Conservation (phyloP, 1,140 invertebrate species). For the Neodiprion virginianus region DNA sequence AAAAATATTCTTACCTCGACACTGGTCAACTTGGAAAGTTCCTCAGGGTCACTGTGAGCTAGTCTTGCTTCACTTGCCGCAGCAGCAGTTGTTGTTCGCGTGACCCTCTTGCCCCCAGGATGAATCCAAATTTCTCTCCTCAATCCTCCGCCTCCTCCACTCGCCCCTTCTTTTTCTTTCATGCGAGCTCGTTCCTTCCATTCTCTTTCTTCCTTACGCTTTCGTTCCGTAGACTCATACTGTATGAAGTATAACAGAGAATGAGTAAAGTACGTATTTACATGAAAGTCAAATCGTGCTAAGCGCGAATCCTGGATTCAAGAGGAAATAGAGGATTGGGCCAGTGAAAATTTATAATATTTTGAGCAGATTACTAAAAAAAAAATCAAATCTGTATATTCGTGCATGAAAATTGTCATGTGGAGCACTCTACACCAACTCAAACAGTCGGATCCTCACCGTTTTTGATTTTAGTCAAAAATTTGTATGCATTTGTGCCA, state of each 20-base stretch:
- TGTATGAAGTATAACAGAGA: slow-evolving; percentile 48
- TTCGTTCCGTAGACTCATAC: slow-evolving; percentile 82
- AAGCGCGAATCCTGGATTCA: neutral
- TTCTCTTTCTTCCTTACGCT: slow-evolving; percentile 71
- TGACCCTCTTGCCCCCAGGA: slow-evolving; percentile 72
- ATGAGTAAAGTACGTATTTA: slow-evolving; percentile 19
- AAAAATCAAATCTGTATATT: slow-evolving; percentile 22
- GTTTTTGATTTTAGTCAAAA: too few relatives aligned
- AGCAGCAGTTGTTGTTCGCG: slow-evolving; percentile 69
- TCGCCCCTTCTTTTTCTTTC: slow-evolving; percentile 65
- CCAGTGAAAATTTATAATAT: too few relatives aligned
- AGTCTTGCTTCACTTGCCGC: slow-evolving; percentile 57
- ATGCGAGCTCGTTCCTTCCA: slow-evolving; percentile 65
- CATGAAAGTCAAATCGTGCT: neutral
- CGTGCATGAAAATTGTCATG: neutral
- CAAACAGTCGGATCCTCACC: too few relatives aligned
- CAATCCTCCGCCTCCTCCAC: slow-evolving; percentile 55
- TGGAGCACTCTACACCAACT: too few relatives aligned
- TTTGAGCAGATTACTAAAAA: too few relatives aligned
- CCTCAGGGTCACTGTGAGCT: slow-evolving; percentile 67
- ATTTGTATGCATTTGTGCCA: too few relatives aligned
- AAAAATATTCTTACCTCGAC: slow-evolving; percentile 69
- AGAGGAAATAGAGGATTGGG: too few relatives aligned
- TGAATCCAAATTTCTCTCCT: slow-evolving; percentile 84
- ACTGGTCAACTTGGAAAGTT: slow-evolving; percentile 72